Evolutionary conservation across 2,113 vertebrate species (phyloP).

Genomic region (Brachirus orientalis): DNA sequence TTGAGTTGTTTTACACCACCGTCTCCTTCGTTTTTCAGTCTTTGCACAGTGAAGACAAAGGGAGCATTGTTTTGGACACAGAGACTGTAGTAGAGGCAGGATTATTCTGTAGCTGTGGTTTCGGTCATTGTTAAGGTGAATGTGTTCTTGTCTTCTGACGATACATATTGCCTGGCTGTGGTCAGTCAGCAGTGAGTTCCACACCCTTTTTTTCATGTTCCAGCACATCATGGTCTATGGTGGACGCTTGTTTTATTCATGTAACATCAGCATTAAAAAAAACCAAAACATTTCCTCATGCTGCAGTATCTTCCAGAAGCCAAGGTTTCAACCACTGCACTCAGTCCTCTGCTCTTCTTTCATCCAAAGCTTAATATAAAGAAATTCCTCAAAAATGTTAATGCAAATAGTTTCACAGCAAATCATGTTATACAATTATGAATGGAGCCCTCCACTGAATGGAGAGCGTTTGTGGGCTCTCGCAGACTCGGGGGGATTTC

Average conservation of each 20-base stretch:
- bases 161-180: conserved; percentile 6
- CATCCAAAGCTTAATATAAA: conserved; percentile 21
- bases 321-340: conserved; percentile 16
- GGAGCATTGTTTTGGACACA: conserved; percentile 63
- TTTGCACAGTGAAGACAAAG: conserved; percentile 71
- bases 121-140: conserved; percentile 57
- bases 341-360: background rate
- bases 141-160: conserved; percentile 31
- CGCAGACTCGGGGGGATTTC: conserved; percentile 33
- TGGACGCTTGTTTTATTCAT: conserved; percentile 25
- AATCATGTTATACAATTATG: conserved; percentile 61
- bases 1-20: conserved; percentile 71
- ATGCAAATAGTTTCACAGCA: conserved; percentile 64
- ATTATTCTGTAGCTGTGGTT: conserved; percentile 55
- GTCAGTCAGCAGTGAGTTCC: conserved; percentile 35
- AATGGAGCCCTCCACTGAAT: conserved; percentile 46
- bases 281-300: conserved; percentile 33
- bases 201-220: conserved; percentile 46
- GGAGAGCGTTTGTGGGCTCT: conserved; percentile 40
- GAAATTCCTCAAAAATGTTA: conserved; percentile 52
- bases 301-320: conserved; percentile 25
- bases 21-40: conserved; percentile 54
- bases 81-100: conserved; percentile 40
- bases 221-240: conserved; percentile 15
- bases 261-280: conserved; percentile 8